These are phyloP conservation scores for Anas platyrhynchos DNA, from an alignment of 2,113 vertebrate species.

Conservation along the genomic window DNA sequence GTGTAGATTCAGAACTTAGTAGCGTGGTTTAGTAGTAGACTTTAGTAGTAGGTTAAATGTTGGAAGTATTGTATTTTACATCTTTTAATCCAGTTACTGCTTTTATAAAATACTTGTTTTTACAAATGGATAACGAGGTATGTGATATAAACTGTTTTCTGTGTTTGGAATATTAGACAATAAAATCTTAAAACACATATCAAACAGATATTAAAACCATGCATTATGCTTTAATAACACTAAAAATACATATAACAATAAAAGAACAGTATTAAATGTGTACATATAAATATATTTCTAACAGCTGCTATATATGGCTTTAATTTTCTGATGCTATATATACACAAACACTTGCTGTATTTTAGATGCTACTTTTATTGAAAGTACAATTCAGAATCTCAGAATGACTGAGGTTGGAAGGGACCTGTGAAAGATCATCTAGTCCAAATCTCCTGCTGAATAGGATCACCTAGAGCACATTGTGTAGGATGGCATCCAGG, in stretches of 20 bases:
- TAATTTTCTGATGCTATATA: conserved; percentile 28
- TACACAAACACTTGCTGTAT: not conserved
- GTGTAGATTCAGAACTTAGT: too few relatives aligned
- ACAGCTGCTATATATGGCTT: conserved; percentile 35
- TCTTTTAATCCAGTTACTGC: not conserved
- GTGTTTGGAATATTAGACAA: not conserved
- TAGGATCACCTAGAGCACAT: too few relatives aligned
- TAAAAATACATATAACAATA: not conserved
- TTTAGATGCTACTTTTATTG: not conserved
- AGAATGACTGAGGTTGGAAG: too few relatives aligned
- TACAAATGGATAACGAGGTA: conserved; percentile 20
- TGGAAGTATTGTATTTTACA: not conserved
- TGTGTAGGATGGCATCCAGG: too few relatives aligned
- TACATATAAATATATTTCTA: not conserved
- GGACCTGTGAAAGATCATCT: too few relatives aligned
- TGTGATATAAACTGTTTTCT: not conserved
- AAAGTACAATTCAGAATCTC: not conserved
- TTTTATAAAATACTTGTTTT: not conserved
- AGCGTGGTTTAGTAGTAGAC: too few relatives aligned
- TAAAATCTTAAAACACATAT: conserved; percentile 2
- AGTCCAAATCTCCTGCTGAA: too few relatives aligned
- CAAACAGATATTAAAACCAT: conserved; percentile 30
- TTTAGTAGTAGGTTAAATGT: too few relatives aligned
- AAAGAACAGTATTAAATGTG: not conserved
- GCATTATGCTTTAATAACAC: conserved; percentile 13